phyloP scores from a whole-genome alignment of 2,113 vertebrate species.

The Prochilodus magdalenae region DNA sequence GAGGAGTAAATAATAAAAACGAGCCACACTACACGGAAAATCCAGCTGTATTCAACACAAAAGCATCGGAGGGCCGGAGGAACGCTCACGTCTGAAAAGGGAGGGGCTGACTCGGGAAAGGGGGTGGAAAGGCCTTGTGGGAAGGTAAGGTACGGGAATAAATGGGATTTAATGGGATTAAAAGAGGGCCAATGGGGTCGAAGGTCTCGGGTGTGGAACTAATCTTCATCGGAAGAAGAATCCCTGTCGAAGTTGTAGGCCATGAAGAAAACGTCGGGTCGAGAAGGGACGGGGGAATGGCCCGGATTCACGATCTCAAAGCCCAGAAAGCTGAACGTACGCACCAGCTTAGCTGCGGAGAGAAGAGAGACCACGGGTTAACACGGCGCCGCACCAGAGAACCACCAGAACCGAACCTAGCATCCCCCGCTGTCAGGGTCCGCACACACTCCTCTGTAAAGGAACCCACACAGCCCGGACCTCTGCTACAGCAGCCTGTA shows the following conservation, averaged over 20 bases:
- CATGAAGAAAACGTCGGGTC: conserved; percentile 99
- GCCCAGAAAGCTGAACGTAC: conserved; percentile 99
- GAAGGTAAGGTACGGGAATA: not conserved
- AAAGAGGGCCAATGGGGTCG: conserved; percentile 20
- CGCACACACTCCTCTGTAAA: too few species aligned
- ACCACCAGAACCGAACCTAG: too few species aligned
- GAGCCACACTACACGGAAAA: conserved; percentile 9
- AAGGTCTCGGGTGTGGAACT: conserved; percentile 56
- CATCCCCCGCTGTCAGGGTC: too few species aligned
- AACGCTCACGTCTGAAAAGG: not conserved
- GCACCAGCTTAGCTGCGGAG: conserved; percentile 77
- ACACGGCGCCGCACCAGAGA: too few species aligned
- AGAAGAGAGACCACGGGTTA: not conserved
- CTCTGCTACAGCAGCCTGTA: too few species aligned
- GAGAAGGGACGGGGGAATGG: conserved; percentile 96
- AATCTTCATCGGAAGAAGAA: conserved; percentile 92
- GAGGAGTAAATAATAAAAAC: not conserved
- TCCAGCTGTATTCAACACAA: conserved; percentile 30
- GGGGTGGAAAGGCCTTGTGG: conserved; percentile 15
- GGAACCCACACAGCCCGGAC: too few species aligned
- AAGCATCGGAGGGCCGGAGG: conserved; percentile 17
- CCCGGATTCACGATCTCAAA: conserved; percentile 99
- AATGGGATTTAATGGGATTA: not conserved
- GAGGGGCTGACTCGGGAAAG: too few species aligned
- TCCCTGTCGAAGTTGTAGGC: conserved; percentile 97